Base-by-base conservation (phyloP, 2,888 invertebrate species). In the Plagodis pulveraria region DNA sequence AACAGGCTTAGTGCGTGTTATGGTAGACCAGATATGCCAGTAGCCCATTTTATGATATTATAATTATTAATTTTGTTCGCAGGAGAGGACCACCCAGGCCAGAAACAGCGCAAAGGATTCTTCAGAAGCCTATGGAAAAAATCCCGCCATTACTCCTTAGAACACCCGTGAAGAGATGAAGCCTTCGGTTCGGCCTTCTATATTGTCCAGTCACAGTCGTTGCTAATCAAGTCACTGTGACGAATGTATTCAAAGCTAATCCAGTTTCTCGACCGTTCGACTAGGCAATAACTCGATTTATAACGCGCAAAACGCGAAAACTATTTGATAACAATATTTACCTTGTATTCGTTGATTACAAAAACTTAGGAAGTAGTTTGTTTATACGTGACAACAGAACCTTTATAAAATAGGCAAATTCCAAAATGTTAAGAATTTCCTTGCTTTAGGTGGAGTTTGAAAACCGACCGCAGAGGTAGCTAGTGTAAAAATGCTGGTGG, bases 121-220 rank as follows among this genome's bases (percentile, higher is more conserved):
- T 97, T 97, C 93, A 96, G 96, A 89, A 96, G 95, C 84, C 95
- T 97, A 73, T 97, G 97, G 97, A 97, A 97, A 88, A 95, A 96
- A 77, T 97, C 97, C 71, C 95, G 97, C 70, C 97, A 97, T 83
- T 96, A 97, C 84, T 97, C 97, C 67, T 91, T 97, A 87, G 97
- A 97, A 88, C 97, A 97, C 88, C 97, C 97, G 93, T 95, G 95
- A 95, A 93, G 70, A 71, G 66, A 66, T 81, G 62, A 66, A 50
- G 11, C 70, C 51, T 63, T 36, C 42, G 52, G 57, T 42, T 59
- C 62, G 60, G 63, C 59, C 59, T 63, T 58, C 44, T 54, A 44
- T 46, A 40, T 12, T 53, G 55, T 54, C 51, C 52, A 50, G 49
- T 54, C 50, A 47, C 55, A 52, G n/a, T 44, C 49, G 57, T 44